These are phyloP conservation scores for Blastomussa wellsi DNA, from an alignment of 92 coral and sea anemone species.

Conservation along the genomic window DNA sequence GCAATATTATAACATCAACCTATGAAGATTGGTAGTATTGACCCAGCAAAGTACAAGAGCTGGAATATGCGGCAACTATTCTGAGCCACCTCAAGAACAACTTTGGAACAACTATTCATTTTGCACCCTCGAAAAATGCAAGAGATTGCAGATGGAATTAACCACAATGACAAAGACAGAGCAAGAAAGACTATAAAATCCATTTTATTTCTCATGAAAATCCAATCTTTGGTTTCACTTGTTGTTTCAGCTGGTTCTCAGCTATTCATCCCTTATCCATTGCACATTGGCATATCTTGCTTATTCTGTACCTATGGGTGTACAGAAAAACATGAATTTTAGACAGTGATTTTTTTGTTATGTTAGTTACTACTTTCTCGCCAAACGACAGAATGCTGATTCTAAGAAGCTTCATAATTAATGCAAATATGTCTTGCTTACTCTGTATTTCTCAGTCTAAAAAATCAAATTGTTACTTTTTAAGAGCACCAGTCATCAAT, in stretches of 20 bases:
- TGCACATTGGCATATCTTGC: slow-evolving; percentile 15
- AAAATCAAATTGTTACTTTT: too few relatives aligned
- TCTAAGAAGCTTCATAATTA: background rate
- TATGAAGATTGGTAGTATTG: too few relatives aligned
- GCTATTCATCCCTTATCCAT: background rate
- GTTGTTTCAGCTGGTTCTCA: background rate
- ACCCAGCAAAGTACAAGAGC: too few relatives aligned
- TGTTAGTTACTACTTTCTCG: background rate
- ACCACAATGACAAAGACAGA: slow-evolving; percentile 8
- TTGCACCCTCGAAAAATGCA: too few relatives aligned
- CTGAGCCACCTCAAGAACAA: too few relatives aligned
- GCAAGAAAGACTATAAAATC: background rate
- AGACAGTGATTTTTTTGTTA: background rate
- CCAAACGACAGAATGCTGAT: background rate
- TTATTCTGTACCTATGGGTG: slow-evolving; percentile 35
- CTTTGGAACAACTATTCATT: too few relatives aligned
- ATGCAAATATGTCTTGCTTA: background rate
- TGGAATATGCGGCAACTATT: too few relatives aligned
- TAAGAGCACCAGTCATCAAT: too few relatives aligned
- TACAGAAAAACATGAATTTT: slow-evolving; percentile 26
- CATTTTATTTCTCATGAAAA: slow-evolving; percentile 1
- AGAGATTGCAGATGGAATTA: too few relatives aligned
- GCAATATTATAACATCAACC: too few relatives aligned
- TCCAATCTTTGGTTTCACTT: background rate
- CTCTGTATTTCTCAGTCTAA: background rate